Evolutionary conservation across 1,140 invertebrate genomes (phyloP), one percentile per base, ranked within the genome.

Genomic region (Drosophila bifasciata): DNA sequence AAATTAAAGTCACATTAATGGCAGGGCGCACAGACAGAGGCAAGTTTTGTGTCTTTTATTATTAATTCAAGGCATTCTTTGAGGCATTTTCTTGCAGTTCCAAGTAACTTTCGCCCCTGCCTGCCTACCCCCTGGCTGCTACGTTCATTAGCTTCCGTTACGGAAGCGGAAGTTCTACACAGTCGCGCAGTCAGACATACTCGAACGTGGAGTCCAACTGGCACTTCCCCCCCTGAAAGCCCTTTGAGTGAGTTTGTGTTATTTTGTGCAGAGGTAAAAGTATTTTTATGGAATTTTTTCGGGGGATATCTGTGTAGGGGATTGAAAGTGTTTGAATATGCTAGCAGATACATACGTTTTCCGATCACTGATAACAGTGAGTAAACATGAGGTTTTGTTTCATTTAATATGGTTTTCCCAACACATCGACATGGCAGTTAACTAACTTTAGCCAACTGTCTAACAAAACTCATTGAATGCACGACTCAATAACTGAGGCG

Each of bases 131-230:
- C 45, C 51, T 51, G 19, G 23, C 67, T 72, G 56, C 75, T 73
- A 79, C 70, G 70, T 78, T 73, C 69, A 79, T 79, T 79, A 78
- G 63, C 76, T 79, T 79, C 76, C 76, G 76, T 78, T 74, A 43
- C 75, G 69, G 76, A 78, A 78, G 51, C 76, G 76, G 75, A 79
- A 78, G 76, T 78, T 63, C 75, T 68, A 74, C 75, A 69, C 76
- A 78, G 76, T 74, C 70, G 69, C 76, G 75, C 69, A 79, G 75
- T 78, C 69, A 73, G 76, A 77, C 76, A 63, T 64, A 74, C 75
- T 78, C 62, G 32, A 13, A 61, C 43, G 43, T 16, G 48, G 44
- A 77, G 61, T 72, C 60, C 41, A 43, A 55, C 52, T 43, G 52
- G 40, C 72, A 60, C 64, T 68, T 28, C 11, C 1, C 32, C 4